phyloP scores from a whole-genome alignment of 1,140 invertebrate genomes.

The Drosophila arizonae region DNA sequence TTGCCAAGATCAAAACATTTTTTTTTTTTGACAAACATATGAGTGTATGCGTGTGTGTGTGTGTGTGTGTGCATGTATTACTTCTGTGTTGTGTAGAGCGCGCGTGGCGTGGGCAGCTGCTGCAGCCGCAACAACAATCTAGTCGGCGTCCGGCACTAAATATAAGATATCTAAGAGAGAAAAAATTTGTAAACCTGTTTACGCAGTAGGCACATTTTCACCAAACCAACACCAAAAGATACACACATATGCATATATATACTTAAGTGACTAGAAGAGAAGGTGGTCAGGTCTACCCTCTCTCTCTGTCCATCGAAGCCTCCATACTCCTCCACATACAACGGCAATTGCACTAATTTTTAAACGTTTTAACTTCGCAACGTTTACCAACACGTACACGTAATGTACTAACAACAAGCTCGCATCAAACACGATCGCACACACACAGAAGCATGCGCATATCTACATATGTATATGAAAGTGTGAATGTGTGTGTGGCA shows the following conservation, averaged over 20 bases:
- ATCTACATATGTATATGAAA: constrained; percentile 9
- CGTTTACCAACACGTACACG: constrained; percentile 39
- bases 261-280: constrained; percentile 19
- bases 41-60: constrained; percentile 6
- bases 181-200: constrained; percentile 46
- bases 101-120: constrained; percentile 51
- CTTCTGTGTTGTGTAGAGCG: constrained; percentile 12
- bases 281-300: constrained; percentile 36
- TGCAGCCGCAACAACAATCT: constrained; percentile 20
- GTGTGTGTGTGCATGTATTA: background rate
- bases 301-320: constrained; percentile 7
- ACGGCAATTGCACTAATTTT: constrained; percentile 50
- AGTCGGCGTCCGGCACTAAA: constrained; percentile 40
- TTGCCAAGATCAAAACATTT: constrained; percentile 29
- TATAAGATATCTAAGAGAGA: constrained; percentile 37
- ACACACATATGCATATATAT: constrained; percentile 1
- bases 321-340: constrained; percentile 20
- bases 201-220: constrained; percentile 50
- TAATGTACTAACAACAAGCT: constrained; percentile 15
- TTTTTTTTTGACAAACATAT: constrained; percentile 22
- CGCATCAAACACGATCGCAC: constrained; percentile 9
- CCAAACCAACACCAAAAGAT: constrained; percentile 33
- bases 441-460: constrained; percentile 5
- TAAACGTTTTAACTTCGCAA: constrained; percentile 45
- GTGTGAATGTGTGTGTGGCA: constrained; percentile 11